phyloP scores from a whole-genome alignment of 1,140 invertebrate species.

The Drosophila sproati region DNA sequence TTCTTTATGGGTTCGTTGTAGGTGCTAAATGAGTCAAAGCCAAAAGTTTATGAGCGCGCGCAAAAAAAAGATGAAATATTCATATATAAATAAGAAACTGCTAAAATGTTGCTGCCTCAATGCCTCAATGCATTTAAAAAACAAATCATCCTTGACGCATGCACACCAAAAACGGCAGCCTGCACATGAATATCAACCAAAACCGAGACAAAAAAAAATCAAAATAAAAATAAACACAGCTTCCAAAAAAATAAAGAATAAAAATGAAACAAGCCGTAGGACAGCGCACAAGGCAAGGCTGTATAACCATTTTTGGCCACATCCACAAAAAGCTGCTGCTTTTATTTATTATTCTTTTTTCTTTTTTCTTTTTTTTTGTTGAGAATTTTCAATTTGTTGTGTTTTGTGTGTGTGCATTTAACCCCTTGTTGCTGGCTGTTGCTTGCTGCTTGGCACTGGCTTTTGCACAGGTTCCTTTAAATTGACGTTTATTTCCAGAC shows the following conservation, averaged over 20 bases:
- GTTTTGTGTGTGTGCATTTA: slow-evolving; percentile 7
- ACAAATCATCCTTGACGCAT: slow-evolving; percentile 80
- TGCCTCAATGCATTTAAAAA: slow-evolving; percentile 46
- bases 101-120: slow-evolving; percentile 3
- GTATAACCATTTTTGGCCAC: slow-evolving; percentile 74
- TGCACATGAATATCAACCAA: slow-evolving; percentile 16
- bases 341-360: too few species aligned
- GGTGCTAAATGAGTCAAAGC: slow-evolving; percentile 33
- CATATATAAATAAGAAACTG: background rate
- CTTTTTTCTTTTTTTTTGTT: slow-evolving; percentile 43
- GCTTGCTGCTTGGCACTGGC: background rate
- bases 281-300: slow-evolving; percentile 79
- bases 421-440: background rate
- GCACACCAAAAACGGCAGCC: slow-evolving; percentile 77
- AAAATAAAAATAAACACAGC: slow-evolving; percentile 15
- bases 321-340: slow-evolving; percentile 45
- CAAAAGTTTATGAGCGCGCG: background rate
- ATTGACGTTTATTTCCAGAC: slow-evolving; percentile 79
- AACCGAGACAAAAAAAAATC: slow-evolving; percentile 17
- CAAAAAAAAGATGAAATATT: background rate
- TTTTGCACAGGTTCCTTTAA: slow-evolving; percentile 47
- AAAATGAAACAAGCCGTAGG: slow-evolving; percentile 67
- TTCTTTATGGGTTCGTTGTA: background rate
- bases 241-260: slow-evolving; percentile 13
- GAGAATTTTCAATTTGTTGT: slow-evolving; percentile 72